phyloP scores from a whole-genome alignment of 2,888 invertebrate genomes.

The Diplazon laetatorius region DNA sequence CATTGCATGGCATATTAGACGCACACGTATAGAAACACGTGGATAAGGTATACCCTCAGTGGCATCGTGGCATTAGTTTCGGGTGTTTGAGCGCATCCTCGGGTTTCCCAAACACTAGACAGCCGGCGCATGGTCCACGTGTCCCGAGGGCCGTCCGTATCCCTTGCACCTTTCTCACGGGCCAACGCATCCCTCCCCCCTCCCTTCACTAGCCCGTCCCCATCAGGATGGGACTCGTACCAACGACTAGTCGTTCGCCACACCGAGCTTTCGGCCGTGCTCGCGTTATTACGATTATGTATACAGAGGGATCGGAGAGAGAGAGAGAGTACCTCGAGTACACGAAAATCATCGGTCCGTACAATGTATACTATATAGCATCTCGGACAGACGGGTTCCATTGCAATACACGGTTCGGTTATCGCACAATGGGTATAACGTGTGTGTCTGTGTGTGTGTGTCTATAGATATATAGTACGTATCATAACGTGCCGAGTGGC shows the following conservation, averaged over 20 bases:
- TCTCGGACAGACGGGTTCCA: conserved; percentile 53
- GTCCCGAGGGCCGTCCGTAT: conserved; percentile 52
- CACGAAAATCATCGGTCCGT: conserved; percentile 61
- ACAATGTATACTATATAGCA: conserved; percentile 43
- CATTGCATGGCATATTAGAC: conserved; percentile 41
- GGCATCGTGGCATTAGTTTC: conserved; percentile 58
- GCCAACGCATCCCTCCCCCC: conserved; percentile 40
- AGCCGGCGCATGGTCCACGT: conserved; percentile 26
- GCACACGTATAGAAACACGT: conserved; percentile 10
- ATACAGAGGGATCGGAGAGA: conserved; percentile 42
- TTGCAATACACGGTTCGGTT: conserved; percentile 48
- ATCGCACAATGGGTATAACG: conserved; percentile 53
- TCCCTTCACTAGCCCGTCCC: too few relatives aligned
- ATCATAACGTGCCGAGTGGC: conserved; percentile 60
- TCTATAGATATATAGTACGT: conserved; percentile 37
- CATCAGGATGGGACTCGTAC: conserved; percentile 37
- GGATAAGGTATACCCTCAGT: not conserved
- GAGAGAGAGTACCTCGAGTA: conserved; percentile 54
- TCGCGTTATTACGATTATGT: conserved; percentile 58
- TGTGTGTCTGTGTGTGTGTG: too few relatives aligned
- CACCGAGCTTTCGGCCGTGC: conserved; percentile 33
- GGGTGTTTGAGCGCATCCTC: conserved; percentile 62
- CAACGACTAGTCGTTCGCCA: conserved; percentile 24
- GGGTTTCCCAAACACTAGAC: conserved; percentile 50
- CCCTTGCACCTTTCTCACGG: conserved; percentile 61